Evolutionary conservation across 1,140 invertebrate genomes (phyloP).

Genomic region (Neomicropteryx cornuta): DNA sequence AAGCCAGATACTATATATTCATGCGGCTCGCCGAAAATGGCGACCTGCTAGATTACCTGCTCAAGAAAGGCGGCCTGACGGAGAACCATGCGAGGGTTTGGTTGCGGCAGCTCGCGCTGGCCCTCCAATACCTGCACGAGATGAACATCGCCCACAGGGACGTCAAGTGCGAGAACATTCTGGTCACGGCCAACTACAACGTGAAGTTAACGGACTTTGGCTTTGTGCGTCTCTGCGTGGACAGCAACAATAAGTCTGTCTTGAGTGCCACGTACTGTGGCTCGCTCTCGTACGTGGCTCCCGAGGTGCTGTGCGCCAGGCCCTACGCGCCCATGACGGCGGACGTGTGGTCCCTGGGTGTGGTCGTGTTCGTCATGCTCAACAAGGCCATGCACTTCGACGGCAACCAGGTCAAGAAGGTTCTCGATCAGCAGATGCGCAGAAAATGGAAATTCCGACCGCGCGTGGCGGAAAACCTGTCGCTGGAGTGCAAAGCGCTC

Average conservation of each 20-base stretch:
- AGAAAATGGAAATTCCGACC: slow-evolving; percentile 54
- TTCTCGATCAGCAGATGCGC: slow-evolving; percentile 50
- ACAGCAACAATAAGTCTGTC: slow-evolving; percentile 38
- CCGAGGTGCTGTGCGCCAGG: slow-evolving; percentile 52
- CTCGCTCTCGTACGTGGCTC: slow-evolving; percentile 58
- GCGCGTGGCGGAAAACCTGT: slow-evolving; percentile 37
- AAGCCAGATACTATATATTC: slow-evolving; percentile 56
- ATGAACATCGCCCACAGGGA: slow-evolving; percentile 63
- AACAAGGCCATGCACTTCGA: slow-evolving; percentile 77
- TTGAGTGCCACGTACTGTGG: slow-evolving; percentile 61
- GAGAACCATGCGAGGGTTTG: slow-evolving; percentile 55
- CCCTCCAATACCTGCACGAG: slow-evolving; percentile 58
- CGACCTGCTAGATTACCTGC: slow-evolving; percentile 51
- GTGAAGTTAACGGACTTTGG: slow-evolving; percentile 75
- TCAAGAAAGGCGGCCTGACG: slow-evolving; percentile 47
- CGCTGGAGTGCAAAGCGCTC: slow-evolving; percentile 42
- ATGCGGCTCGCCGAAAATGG: slow-evolving; percentile 57
- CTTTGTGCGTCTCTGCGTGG: slow-evolving; percentile 47
- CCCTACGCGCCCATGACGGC: slow-evolving; percentile 53
- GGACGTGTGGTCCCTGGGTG: slow-evolving; percentile 59
- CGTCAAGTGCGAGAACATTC: slow-evolving; percentile 69
- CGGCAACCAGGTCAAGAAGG: slow-evolving; percentile 55
- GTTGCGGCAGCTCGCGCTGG: slow-evolving; percentile 54
- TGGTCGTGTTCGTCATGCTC: slow-evolving; percentile 59
- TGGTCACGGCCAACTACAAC: slow-evolving; percentile 57